Percentiles rank a stretch among this genome's conserved stretches.
Conservation (phyloP, 2,888 invertebrate species). For the Acleris sparsana region DNA sequence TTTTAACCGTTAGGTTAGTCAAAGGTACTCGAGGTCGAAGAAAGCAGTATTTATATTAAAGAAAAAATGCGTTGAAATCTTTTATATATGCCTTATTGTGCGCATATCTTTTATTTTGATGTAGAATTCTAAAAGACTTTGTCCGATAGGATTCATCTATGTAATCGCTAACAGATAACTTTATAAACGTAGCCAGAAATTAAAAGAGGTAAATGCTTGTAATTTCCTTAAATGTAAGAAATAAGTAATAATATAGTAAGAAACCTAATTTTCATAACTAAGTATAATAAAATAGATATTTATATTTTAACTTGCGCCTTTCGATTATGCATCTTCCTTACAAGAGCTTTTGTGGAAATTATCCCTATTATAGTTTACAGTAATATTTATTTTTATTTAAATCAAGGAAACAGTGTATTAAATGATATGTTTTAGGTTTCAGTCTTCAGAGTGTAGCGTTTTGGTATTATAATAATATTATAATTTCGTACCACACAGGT, state of each 20-base stretch:
- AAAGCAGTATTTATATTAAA: too few relatives aligned
- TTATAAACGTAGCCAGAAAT: too few relatives aligned
- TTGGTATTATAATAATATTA: conserved; percentile 42
- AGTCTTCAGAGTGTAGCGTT: conserved; percentile 66
- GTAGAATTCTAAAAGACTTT: too few relatives aligned
- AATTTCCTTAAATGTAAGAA: too few relatives aligned
- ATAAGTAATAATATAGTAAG: too few relatives aligned
- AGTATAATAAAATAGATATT: neutral
- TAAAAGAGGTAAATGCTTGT: too few relatives aligned
- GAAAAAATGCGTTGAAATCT: too few relatives aligned
- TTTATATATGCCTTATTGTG: too few relatives aligned
- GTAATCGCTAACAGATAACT: too few relatives aligned
- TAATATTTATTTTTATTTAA: conserved; percentile 26
- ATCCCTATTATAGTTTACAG: conserved; percentile 27
- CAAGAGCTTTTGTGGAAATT: conserved; percentile 5
- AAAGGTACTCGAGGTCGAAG: conserved; percentile 15
- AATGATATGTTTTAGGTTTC: conserved; percentile 71
- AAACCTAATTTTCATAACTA: too few relatives aligned
- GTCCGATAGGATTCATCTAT: too few relatives aligned
- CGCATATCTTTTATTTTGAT: too few relatives aligned
- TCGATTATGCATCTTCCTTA: neutral
- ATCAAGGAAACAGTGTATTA: conserved; percentile 55
- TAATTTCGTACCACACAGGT: neutral
- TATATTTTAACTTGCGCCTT: neutral
- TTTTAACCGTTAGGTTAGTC: conserved; percentile 25